These are phyloP conservation scores for Heliconius melpomene DNA, from an alignment of 1,140 invertebrate genomes.

Conservation along the genomic window DNA sequence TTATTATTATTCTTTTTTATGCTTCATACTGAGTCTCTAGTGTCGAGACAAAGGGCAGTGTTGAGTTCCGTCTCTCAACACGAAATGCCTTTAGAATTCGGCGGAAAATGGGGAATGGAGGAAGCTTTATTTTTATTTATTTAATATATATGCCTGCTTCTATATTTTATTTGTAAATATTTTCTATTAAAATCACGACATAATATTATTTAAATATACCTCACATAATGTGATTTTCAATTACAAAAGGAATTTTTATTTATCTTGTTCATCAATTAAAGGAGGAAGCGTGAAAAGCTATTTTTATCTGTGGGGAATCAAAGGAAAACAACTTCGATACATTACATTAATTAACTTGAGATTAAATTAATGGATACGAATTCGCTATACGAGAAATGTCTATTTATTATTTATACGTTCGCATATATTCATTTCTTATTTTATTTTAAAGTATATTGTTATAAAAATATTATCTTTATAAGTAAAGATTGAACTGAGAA, in stretches of 20 bases:
- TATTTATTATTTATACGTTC: neutral
- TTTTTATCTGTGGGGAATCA: neutral
- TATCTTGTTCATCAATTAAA: neutral
- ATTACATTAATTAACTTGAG: neutral
- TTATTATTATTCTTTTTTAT: too few species aligned
- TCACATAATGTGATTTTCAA: neutral
- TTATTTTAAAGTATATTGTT: too few species aligned
- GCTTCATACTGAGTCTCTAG: too few species aligned
- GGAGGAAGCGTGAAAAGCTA: neutral
- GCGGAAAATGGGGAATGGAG: too few species aligned
- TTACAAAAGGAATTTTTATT: neutral
- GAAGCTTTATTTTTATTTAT: too few species aligned
- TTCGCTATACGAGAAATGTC: neutral
- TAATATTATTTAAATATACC: neutral
- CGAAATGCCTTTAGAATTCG: too few species aligned
- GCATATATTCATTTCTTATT: too few species aligned
- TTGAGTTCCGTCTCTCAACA: too few species aligned
- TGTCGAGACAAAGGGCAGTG: too few species aligned
- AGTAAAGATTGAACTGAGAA: too few species aligned
- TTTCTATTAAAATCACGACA: too few species aligned
- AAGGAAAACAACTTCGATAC: neutral
- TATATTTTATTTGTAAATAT: too few species aligned
- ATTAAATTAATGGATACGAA: neutral
- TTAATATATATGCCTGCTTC: neutral
- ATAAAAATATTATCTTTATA: neutral